Conservation (phyloP, 2,888 invertebrate species). For the Leptopilina myrica region DNA sequence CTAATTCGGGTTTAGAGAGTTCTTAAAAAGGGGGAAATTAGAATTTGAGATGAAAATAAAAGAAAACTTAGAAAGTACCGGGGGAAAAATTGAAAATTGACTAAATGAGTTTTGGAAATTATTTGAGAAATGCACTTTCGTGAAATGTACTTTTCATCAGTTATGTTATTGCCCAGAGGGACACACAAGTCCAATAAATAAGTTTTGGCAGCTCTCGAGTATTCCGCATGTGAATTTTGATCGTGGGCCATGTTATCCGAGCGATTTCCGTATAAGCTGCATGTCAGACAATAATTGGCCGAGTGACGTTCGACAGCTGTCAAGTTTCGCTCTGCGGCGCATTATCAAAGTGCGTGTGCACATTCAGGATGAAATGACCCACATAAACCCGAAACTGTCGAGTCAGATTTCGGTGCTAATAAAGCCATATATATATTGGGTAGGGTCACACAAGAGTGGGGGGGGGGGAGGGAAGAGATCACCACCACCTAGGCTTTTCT, state of each 20-base stretch:
- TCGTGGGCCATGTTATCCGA: slow-evolving; percentile 26
- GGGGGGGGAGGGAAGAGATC: not conserved
- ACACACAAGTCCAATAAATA: slow-evolving; percentile 23
- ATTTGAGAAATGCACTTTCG: no score
- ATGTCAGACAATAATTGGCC: slow-evolving; percentile 45
- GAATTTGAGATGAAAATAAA: no score
- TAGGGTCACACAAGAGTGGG: slow-evolving; percentile 1
- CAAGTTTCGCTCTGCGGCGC: slow-evolving; percentile 46
- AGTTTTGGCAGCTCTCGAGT: slow-evolving; percentile 6
- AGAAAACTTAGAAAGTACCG: no score
- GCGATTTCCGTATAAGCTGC: slow-evolving; percentile 35
- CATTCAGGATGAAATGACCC: slow-evolving; percentile 29
- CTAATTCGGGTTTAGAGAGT: no score
- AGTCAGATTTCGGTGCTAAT: slow-evolving; percentile 39
- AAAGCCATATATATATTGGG: slow-evolving; percentile 25
- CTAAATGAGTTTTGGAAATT: no score
- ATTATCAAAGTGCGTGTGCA: slow-evolving; percentile 32
- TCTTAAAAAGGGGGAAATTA: no score
- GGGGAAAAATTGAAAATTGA: no score
- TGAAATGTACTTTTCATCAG: no score
- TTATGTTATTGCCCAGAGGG: not conserved
- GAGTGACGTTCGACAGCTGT: slow-evolving; percentile 54
- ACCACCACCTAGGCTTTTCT: slow-evolving; percentile 25
- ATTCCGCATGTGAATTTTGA: slow-evolving; percentile 33
- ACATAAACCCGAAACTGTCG: slow-evolving; percentile 25